phyloP scores from a whole-genome alignment of 2,888 invertebrate genomes.

The Tridacna crocea region DNA sequence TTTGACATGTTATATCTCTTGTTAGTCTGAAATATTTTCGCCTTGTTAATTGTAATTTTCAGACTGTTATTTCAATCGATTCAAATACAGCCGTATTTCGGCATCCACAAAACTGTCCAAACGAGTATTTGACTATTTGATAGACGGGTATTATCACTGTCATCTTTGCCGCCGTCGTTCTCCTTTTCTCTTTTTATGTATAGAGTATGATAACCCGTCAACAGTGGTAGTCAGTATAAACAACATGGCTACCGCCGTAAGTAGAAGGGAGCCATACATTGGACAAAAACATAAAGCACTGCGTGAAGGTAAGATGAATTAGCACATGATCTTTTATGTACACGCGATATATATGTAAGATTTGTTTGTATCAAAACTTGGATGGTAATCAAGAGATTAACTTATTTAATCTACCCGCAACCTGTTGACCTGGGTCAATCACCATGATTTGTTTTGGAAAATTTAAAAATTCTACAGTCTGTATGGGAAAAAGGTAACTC shows the following conservation, averaged over 20 bases:
- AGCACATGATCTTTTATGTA: no score
- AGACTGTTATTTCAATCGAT: no score
- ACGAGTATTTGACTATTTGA: no score
- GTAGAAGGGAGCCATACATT: slow-evolving; percentile 67
- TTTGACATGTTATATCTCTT: no score
- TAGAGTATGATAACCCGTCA: not conserved
- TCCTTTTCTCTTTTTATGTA: not conserved
- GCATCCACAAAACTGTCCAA: no score
- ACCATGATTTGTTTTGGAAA: not conserved
- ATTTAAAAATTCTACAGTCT: no score
- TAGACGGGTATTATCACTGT: not conserved
- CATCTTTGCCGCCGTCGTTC: not conserved
- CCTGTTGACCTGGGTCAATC: not conserved
- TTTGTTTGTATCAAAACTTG: not conserved
- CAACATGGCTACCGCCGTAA: slow-evolving; percentile 75
- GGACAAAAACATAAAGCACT: slow-evolving; percentile 74
- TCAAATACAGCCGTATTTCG: no score
- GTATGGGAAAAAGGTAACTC: no score
- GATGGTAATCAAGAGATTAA: not conserved
- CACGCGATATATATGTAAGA: no score
- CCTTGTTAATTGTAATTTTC: no score
- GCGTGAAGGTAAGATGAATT: slow-evolving; percentile 68
- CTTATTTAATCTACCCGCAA: not conserved
- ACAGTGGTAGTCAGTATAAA: slow-evolving; percentile 74
- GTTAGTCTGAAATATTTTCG: no score